Evolutionary conservation across 2,888 invertebrate genomes (phyloP).

Genomic region (Dichetophora obliterata): DNA sequence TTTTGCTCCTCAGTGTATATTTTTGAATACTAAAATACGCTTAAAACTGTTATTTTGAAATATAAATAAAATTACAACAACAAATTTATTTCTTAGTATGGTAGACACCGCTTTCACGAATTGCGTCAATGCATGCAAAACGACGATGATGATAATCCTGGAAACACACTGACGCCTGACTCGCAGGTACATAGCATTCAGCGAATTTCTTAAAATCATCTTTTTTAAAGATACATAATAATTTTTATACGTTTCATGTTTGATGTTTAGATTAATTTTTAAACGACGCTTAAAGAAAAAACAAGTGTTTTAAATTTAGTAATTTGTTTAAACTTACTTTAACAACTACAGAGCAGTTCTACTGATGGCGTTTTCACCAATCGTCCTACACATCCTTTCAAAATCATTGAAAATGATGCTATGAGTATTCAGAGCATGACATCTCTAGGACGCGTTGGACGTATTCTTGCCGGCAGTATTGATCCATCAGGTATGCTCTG

Average conservation of each 20-base stretch:
- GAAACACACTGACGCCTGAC: conserved; percentile 79
- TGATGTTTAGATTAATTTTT: background rate
- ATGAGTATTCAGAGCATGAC: conserved; percentile 91
- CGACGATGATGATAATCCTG: conserved; percentile 83
- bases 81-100: conserved; percentile 64
- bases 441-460: conserved; percentile 85
- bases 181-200: conserved; percentile 75
- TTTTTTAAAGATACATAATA: too few relatives aligned
- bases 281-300: background rate
- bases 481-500: conserved; percentile 73
- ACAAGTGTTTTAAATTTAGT: background rate
- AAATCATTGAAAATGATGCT: conserved; percentile 89
- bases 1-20: background rate
- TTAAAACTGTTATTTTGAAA: conserved; percentile 1
- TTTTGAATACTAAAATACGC: background rate
- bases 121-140: conserved; percentile 87
- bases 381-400: conserved; percentile 82
- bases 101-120: conserved; percentile 85
- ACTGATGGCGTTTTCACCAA: conserved; percentile 82
- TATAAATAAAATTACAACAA: background rate
- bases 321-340: background rate
- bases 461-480: conserved; percentile 80
- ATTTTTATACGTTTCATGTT: conserved; percentile 12
- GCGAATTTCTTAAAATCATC: background rate
- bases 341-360: conserved; percentile 71